These are phyloP conservation scores for Epizoanthus illoricatus DNA, from an alignment of 92 coral and sea anemone species.

Conservation along the genomic window DNA sequence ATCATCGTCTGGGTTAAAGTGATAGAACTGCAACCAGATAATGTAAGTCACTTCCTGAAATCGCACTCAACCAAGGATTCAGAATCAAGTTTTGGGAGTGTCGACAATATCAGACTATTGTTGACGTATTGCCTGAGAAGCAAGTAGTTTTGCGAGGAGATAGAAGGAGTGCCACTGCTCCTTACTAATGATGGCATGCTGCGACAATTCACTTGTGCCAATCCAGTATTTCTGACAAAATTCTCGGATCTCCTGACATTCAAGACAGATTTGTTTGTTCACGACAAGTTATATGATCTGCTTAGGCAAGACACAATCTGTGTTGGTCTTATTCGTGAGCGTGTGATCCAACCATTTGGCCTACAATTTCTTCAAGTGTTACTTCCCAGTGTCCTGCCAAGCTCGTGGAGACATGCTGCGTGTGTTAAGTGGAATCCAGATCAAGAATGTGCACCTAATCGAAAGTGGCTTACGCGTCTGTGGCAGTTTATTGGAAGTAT, in stretches of 20 bases:
- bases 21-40: constrained; percentile 10
- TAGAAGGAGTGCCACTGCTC: constrained; percentile 37
- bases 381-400: constrained; percentile 14
- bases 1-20: constrained; percentile 11
- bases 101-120: constrained; percentile 11
- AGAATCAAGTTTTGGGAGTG: constrained; percentile 17
- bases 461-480: constrained; percentile 38
- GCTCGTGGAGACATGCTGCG: constrained; percentile 5
- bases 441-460: neutral
- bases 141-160: neutral
- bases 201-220: constrained; percentile 21
- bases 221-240: constrained; percentile 25
- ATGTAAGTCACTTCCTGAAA: neutral
- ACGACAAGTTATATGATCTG: constrained; percentile 1
- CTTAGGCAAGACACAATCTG: neutral
- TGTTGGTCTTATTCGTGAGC: neutral
- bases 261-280: constrained; percentile 30
- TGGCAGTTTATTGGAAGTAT: constrained; percentile 33
- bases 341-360: neutral
- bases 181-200: constrained; percentile 37
- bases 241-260: constrained; percentile 40
- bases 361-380: neutral
- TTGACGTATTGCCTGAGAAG: constrained; percentile 27
- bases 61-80: constrained; percentile 24
- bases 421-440: neutral